phyloP scores from a whole-genome alignment of 2,888 invertebrate species.

The Opisthograptis luteolata region DNA sequence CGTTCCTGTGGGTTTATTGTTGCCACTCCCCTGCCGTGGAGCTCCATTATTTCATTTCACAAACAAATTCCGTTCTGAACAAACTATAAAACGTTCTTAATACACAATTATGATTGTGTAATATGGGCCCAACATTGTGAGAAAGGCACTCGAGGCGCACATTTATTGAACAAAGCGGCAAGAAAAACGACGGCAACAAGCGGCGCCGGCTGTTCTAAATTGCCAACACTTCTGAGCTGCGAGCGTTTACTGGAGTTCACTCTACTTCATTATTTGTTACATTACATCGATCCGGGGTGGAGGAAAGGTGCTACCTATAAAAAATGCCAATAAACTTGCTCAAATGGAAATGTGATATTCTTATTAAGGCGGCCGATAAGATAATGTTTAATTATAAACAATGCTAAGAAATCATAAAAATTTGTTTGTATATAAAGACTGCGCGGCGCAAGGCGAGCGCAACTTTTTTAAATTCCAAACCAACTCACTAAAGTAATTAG shows the following conservation, averaged over 20 bases:
- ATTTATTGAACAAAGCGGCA: slow-evolving; percentile 75
- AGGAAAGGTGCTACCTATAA: slow-evolving; percentile 41
- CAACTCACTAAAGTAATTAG: slow-evolving; percentile 79
- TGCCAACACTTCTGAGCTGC: slow-evolving; percentile 70
- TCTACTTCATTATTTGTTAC: slow-evolving; percentile 75
- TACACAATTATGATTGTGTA: slow-evolving; percentile 56
- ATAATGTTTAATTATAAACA: no score
- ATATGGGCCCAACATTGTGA: slow-evolving; percentile 62
- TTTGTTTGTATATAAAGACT: slow-evolving; percentile 53
- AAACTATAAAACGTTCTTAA: slow-evolving; percentile 38
- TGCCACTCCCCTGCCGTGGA: slow-evolving; percentile 9
- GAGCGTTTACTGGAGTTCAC: slow-evolving; percentile 66
- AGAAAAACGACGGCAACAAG: slow-evolving; percentile 75
- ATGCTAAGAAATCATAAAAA: slow-evolving; percentile 43
- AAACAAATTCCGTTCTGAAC: slow-evolving; percentile 24
- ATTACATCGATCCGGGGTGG: slow-evolving; percentile 61
- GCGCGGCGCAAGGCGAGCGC: slow-evolving; percentile 52
- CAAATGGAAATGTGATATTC: slow-evolving; percentile 35
- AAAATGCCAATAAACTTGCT: slow-evolving; percentile 36
- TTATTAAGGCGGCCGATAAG: slow-evolving; percentile 26
- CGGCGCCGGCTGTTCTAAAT: slow-evolving; percentile 75
- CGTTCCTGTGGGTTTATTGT: slow-evolving; percentile 3
- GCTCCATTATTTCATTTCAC: slow-evolving; percentile 24
- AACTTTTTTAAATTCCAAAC: slow-evolving; percentile 75
- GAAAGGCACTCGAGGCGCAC: slow-evolving; percentile 64